Percentiles rank a stretch among this genome's conserved stretches.
These are phyloP conservation scores for Mythimna vitellina DNA, from an alignment of 2,888 invertebrate species.

Conservation along the genomic window DNA sequence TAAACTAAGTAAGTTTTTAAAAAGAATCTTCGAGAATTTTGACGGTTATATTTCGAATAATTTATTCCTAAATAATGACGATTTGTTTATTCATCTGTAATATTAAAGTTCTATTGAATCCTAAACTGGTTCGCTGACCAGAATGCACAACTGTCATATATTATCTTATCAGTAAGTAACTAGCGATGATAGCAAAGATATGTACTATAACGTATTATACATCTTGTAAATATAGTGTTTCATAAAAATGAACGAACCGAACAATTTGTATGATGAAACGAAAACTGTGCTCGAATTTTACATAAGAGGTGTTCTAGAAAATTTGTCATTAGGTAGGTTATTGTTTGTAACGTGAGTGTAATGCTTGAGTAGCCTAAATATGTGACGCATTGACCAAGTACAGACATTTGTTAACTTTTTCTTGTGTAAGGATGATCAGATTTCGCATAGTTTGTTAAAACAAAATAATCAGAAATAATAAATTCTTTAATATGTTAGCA, in stretches of 20 bases:
- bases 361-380: slow-evolving; percentile 25
- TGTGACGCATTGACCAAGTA: slow-evolving; percentile 25
- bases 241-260: slow-evolving; percentile 74
- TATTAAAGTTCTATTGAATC: neutral
- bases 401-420: slow-evolving; percentile 10
- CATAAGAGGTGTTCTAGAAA: slow-evolving; percentile 76
- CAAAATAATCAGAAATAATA: neutral
- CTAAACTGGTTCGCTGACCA: slow-evolving; percentile 25
- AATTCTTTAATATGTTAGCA: neutral
- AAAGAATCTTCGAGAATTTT: neutral
- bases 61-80: neutral
- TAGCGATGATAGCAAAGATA: slow-evolving; percentile 67
- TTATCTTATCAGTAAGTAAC: slow-evolving; percentile 75
- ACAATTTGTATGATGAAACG: slow-evolving; percentile 70
- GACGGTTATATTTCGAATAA: neutral
- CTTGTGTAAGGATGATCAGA: neutral
- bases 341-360: slow-evolving; percentile 33
- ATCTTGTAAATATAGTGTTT: slow-evolving; percentile 42
- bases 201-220: slow-evolving; percentile 44
- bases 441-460: neutral
- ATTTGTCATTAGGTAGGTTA: slow-evolving; percentile 77
- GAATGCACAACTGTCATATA: slow-evolving; percentile 43
- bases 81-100: neutral
- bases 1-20: neutral
- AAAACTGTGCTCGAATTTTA: slow-evolving; percentile 80